These are phyloP conservation scores for Cynocephalus volans DNA, from an alignment of 2,113 vertebrate genomes.

Conservation along the genomic window DNA sequence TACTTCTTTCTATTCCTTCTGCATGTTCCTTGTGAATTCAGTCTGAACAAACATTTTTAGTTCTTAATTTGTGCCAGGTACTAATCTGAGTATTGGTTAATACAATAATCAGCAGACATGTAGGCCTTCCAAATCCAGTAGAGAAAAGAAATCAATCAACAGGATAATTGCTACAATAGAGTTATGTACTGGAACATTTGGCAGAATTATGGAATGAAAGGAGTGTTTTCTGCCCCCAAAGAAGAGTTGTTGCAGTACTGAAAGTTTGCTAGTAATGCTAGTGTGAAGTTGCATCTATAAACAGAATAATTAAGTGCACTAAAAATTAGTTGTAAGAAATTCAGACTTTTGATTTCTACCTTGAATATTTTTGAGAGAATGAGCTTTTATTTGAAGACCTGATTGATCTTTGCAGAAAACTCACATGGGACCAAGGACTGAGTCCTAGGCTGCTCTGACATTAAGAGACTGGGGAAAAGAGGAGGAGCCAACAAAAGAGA, in stretches of 20 bases:
- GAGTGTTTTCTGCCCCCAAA: not conserved
- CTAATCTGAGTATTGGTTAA: not conserved
- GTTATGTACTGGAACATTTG: not conserved
- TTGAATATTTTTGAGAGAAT: not conserved
- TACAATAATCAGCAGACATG: not conserved
- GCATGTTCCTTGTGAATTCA: not conserved
- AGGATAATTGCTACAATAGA: not conserved
- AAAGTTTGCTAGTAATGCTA: not conserved
- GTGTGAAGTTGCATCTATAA: not conserved
- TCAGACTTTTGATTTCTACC: not conserved
- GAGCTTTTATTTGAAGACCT: not conserved
- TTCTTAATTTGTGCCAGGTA: not conserved
- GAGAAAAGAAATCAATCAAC: not conserved
- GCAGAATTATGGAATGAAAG: not conserved
- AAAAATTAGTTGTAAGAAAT: not conserved
- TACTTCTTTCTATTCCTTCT: not conserved
- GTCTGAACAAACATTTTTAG: not conserved
- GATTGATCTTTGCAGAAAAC: not conserved
- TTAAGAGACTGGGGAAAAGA: not conserved
- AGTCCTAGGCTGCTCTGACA: not conserved
- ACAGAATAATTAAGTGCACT: not conserved
- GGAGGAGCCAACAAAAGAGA: not conserved
- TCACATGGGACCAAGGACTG: not conserved
- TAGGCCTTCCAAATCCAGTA: not conserved
- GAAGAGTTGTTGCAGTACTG: not conserved